Percentiles rank a stretch among this genome's conserved stretches.
phyloP scores from a whole-genome alignment of 2,797 vertebrate species.

The Leptatherina wallacei region DNA sequence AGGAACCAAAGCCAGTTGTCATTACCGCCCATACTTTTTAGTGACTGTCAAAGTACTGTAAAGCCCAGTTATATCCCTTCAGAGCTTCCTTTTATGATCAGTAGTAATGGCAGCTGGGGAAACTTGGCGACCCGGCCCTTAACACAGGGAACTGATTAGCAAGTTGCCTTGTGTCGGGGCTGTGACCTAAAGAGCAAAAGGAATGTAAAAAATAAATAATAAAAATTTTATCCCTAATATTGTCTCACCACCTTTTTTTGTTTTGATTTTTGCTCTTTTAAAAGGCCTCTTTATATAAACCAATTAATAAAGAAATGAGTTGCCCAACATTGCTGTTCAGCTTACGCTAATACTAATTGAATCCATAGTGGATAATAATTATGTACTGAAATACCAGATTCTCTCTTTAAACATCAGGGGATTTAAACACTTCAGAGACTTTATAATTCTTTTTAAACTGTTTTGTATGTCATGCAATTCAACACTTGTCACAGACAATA shows the following conservation, averaged over 20 bases:
- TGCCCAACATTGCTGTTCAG: conserved; percentile 12
- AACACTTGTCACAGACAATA: conserved; percentile 47
- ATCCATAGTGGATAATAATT: conserved; percentile 13
- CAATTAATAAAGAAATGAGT: conserved; percentile 7
- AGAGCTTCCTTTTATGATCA: conserved; percentile 59
- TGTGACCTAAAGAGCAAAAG: conserved; percentile 70
- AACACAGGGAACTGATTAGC: conserved; percentile 83
- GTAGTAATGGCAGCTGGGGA: conserved; percentile 80
- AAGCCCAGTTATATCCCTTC: conserved; percentile 61
- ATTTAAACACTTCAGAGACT: conserved; percentile 50
- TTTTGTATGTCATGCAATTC: conserved; percentile 31
- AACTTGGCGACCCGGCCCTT: conserved; percentile 69
- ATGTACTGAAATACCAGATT: conserved; percentile 13
- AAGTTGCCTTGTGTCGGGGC: conserved; percentile 77
- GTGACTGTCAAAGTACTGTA: conserved; percentile 13
- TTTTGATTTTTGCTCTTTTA: conserved; percentile 13
- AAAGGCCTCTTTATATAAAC: neutral
- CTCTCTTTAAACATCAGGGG: conserved; percentile 37
- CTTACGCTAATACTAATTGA: conserved; percentile 2
- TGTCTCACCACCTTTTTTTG: conserved; percentile 5
- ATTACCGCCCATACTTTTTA: conserved; percentile 34
- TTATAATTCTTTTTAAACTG: conserved; percentile 25
- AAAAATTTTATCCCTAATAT: neutral
- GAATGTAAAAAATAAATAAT: conserved; percentile 51
- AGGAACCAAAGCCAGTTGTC: conserved; percentile 34